Base-by-base conservation (phyloP, 2,888 invertebrate genomes). In the Leistus spinibarbis region DNA sequence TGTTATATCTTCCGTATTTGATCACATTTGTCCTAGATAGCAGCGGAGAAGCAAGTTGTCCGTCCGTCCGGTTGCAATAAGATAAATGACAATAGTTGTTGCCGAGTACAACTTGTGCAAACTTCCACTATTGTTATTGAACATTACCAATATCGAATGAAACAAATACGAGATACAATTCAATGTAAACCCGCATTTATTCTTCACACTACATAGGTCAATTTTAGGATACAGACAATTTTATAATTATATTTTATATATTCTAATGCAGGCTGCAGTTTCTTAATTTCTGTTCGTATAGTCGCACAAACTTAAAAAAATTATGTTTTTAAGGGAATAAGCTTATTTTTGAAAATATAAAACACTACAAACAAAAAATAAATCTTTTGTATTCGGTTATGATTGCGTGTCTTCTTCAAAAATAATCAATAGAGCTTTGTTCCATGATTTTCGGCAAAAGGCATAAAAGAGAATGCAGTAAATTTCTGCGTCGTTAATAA, bases 1-100 rank as follows among this genome's bases (percentile, higher is more conserved):
- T 40, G 40, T 3, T 4, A 3, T 13, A 40, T 40, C 40, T 3
- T 40, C 3, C 13, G 40, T 60, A 69, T 24, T 62, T 69, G 60
- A 19, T 20, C 60, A 27, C 53, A 60, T 69, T 66, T 69, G 60
- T 27, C 19, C 53, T 19, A 16, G 60, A 54, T 16, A 9, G 17
- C 40, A 9, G 17, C 40, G 5, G 3, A 10, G 13, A 40, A 40
- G 10, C 40, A 40, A 40, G 40, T 24, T 24, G 24, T 40, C 19
- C 69, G 2, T 5, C 16, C 10, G 17, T 1, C 19, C 69, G 2
- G 17, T 57, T n/a, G 17, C 2, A 27, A 57, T 20, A 69, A 24
- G 69, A 69, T 62, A 69, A 69, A 69, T 69, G 60, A 69, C 69
- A 60, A 69, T 69, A 69, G 60, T 69, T 56, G 69, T 60, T 57